Evolutionary conservation across 2,888 invertebrate species (phyloP), one percentile per base, ranked within the genome.

Genomic region (Frankliniella fusca): DNA sequence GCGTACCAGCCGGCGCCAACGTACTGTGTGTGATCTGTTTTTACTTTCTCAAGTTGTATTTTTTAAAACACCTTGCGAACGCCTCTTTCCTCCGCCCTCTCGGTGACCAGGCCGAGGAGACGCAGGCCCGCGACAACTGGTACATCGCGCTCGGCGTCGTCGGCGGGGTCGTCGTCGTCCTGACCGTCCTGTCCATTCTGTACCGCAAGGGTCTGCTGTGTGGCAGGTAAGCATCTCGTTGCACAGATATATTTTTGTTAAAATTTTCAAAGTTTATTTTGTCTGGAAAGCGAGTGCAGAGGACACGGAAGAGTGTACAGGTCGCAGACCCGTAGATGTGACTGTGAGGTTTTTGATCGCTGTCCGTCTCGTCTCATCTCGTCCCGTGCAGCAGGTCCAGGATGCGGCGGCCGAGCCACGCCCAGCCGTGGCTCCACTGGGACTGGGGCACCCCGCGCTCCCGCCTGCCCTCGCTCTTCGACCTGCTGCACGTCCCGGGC

Each of bases 391-490:
- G 70, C 23, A 9, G 11, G 0, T 23, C 70, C 70, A 10, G 70
- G 70, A 27, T 8, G 27, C 70, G 70, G 27, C 70, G 70, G 27
- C 70, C 70, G 23, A 76, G 70, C 70, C 70, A 76, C 70, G 70
- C 70, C 11, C 70, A 76, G 70, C 70, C 70, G 23, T 76, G 70
- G 70, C 23, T 10, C 10, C 23, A 76, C 70, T 76, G 70, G 27
- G 23, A 76, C 70, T 76, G 70, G 70, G 70, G 27, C n/a, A 23
- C 9, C 70, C 23, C 70, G 23, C 27, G 70, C 23, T 76, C 70
- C 70, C 20, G 70, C n/a, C 23, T 70, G 70, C 70, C 70, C 23
- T 76, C 70, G 23, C 70, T 76, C 27, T 76, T 76, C 70, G 70
- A 76, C 70, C 70, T 76, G 27, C 70, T 76, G 27, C 70, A 76